Base-by-base conservation (phyloP, 2,113 vertebrate species). In the Blennius ocellaris region DNA sequence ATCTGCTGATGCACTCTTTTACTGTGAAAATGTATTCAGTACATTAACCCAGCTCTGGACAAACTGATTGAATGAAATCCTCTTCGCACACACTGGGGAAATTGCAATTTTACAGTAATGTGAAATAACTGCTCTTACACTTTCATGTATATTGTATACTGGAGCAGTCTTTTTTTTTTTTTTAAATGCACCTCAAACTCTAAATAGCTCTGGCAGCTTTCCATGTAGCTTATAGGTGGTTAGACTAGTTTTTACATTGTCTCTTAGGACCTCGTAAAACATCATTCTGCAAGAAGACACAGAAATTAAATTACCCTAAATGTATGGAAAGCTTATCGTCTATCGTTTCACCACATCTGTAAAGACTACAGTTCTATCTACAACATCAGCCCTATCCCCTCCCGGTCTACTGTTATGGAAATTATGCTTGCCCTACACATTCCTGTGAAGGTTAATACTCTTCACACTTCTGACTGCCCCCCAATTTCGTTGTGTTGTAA, bases 401-500 rank as follows among this genome's bases (percentile, higher is more conserved):
- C 41, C 74, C 49, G 53, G 39, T 71, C 76, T 68, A 57, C 55
- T 66, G 72, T 82, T 85, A 81, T 85, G 80, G 80, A 82, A 84
- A 87, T 77, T 7, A 59, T 71, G 76, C 72, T 82, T 67, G 63
- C 80, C 83, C 79, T 89, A 66, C 78, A 81, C 76, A 57, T 81
- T 77, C 80, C 79, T 76, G 62, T 86, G 85, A 89, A 91, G 88
- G 89, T 90, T 85, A 90, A 89, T 88, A 77, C 80, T 76, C 73
- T 92, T 90, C 87, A 83, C 92, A 89, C 92, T 89, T 80, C 73
- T 69, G 82, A 78, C 67, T 90, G 86, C 82, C 85, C 88, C 86
- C 81, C 78, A 87, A 85, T 89, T 89, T 81, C 85, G 73, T 73
- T 76, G 75, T 56, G 76, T 81, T 76, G 76, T 82, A 81, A 82